A percentile compares a stretch with the other conserved stretches of the same genome.
Conservation (phyloP, 2,888 invertebrate genomes). For the Mesodorylaimus sp. region DNA sequence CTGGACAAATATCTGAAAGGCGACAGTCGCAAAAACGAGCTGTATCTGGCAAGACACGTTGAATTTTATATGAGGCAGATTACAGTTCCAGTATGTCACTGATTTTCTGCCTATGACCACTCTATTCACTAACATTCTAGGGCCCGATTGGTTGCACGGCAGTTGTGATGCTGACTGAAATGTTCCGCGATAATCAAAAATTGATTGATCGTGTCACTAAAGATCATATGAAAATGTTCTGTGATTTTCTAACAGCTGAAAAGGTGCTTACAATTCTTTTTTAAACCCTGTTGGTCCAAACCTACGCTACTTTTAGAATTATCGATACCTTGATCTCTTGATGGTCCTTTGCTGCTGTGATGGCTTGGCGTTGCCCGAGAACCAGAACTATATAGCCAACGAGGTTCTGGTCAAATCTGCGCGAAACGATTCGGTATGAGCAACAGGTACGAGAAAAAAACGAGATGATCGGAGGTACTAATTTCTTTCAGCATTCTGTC, state of each 20-base stretch:
- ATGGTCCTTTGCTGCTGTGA: constrained; percentile 32
- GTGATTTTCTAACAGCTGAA: constrained; percentile 25
- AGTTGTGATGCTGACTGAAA: constrained; percentile 32
- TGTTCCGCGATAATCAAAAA: constrained; percentile 31
- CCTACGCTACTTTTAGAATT: constrained; percentile 19
- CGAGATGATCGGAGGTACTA: not conserved
- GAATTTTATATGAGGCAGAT: constrained; percentile 34
- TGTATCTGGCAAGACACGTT: constrained; percentile 32
- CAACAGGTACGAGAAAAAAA: not conserved
- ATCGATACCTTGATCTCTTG: constrained; percentile 28
- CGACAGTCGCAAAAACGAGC: constrained; percentile 31
- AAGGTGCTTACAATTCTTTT: constrained; percentile 22
- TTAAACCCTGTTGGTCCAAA: not conserved
- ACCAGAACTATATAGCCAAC: constrained; percentile 31
- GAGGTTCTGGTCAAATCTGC: constrained; percentile 15
- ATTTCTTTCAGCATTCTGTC: constrained; percentile 27
- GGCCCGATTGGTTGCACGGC: constrained; percentile 31
- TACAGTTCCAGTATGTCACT: constrained; percentile 28
- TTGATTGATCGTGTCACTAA: constrained; percentile 31
- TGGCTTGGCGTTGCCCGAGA: constrained; percentile 30
- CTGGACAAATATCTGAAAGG: constrained; percentile 30
- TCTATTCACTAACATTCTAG: no score
- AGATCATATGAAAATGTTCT: constrained; percentile 28
- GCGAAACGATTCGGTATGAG: no score
- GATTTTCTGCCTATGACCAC: not conserved